These are phyloP conservation scores for Blastomussa wellsi DNA, from an alignment of 92 coral and sea anemone species.

Conservation along the genomic window DNA sequence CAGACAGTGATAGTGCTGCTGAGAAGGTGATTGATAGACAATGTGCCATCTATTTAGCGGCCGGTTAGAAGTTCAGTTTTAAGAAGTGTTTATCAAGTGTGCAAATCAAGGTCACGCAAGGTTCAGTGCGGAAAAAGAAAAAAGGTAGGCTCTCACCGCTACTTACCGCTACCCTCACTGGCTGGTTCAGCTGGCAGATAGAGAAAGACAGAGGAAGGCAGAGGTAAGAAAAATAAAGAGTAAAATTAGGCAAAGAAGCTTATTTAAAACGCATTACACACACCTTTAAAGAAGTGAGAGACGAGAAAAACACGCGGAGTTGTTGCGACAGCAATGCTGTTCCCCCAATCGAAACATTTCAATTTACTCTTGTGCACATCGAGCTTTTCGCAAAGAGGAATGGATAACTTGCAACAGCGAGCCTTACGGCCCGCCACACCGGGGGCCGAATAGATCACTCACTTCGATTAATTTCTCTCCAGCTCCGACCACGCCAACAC, in stretches of 20 bases:
- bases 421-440: no score
- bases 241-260: background rate
- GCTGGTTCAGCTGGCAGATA: slow-evolving; percentile 21
- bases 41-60: background rate
- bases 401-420: background rate
- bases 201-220: background rate
- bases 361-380: background rate
- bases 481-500: background rate
- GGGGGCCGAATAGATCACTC: background rate
- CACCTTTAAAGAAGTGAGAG: background rate
- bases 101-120: background rate
- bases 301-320: background rate
- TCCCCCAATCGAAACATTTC: background rate
- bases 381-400: background rate
- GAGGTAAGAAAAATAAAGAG: background rate
- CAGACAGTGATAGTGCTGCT: background rate
- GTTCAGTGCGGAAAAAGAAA: background rate
- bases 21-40: background rate
- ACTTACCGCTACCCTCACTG: slow-evolving; percentile 41
- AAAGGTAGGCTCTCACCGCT: background rate
- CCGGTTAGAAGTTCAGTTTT: background rate
- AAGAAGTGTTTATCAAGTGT: background rate
- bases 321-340: background rate
- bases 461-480: background rate
- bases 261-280: background rate